Base-by-base conservation (phyloP, 2,888 invertebrate genomes). In the Plebejus melissa region DNA sequence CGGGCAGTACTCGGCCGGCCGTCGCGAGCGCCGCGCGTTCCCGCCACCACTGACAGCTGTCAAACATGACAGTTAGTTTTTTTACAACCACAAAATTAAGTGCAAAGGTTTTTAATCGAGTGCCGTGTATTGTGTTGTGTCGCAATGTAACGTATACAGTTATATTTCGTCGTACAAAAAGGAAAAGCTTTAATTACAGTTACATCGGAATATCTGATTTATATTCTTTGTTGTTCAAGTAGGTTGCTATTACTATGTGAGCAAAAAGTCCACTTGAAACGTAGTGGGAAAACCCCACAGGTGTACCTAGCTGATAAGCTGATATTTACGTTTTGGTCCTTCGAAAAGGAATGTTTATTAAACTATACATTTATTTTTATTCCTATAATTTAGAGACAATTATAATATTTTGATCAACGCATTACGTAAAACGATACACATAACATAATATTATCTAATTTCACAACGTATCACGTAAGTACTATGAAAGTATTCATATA, bases 1-100 rank as follows among this genome's bases (percentile, higher is more conserved):
- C 82, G 80, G 86, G 83, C 91, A 93, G 93, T 93, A 82, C 85
- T 83, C 88, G 85, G 81, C 84, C 86, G 89, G 87, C 86, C 90
- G 86, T 88, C 90, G 89, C 88, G 85, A 83, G 83, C 79, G 86
- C 80, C 85, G 86, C 84, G 80, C 86, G 91, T 83, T 77, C 69
- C 50, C 32, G 74, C 72, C 71, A 76, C 78, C 81, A 80, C 79
- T 84, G 83, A 87, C 89, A 90, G 86, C 86, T 89, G 89, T 79
- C 77, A 79, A 77, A 76, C 74, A 80, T 78, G 79, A 84, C 86
- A 86, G 88, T 87, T 88, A 87, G 87, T 85, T 84, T 85, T 83
- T 83, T 82, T 82, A 83, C 81, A 81, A 79, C 79, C 80, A 80
- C 82, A 80, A 80, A 83, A 22, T 22, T 82, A 78, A 75, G 70